Evolutionary conservation across 2,888 invertebrate species (phyloP).

Genomic region (Drosophila anomalipes): DNA sequence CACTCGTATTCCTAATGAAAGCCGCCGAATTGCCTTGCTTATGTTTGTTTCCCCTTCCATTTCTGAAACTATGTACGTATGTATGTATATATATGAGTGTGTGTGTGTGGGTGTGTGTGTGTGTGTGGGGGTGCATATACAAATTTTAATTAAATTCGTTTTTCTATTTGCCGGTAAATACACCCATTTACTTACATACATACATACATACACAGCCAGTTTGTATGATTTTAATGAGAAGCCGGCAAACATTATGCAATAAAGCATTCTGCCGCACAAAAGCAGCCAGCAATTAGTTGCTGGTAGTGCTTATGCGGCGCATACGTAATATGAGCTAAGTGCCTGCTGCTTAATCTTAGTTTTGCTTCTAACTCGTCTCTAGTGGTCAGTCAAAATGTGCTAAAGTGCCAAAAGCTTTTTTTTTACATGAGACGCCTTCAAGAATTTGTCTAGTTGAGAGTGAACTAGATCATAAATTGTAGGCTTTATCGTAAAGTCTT

Average conservation of each 20-base stretch:
- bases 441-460: not conserved
- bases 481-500: not conserved
- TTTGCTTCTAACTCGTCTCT: slow-evolving; percentile 8
- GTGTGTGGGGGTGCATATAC: slow-evolving; percentile 33
- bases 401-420: not conserved
- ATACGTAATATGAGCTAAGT: slow-evolving; percentile 49
- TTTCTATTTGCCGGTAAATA: slow-evolving; percentile 67
- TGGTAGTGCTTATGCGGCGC: slow-evolving; percentile 35
- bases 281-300: slow-evolving; percentile 54
- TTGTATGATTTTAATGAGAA: slow-evolving; percentile 73
- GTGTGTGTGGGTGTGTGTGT: not conserved
- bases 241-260: slow-evolving; percentile 50
- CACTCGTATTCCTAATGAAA: slow-evolving; percentile 59
- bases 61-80: slow-evolving; percentile 27
- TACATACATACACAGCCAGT: slow-evolving; percentile 10
- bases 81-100: not conserved
- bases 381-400: slow-evolving; percentile 26
- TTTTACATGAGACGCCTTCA: not conserved
- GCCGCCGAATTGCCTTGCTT: slow-evolving; percentile 66
- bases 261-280: slow-evolving; percentile 50
- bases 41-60: slow-evolving; percentile 39
- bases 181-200: slow-evolving; percentile 18
- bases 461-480: not conserved
- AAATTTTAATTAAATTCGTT: slow-evolving; percentile 79
- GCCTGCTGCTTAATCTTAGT: slow-evolving; percentile 12